Percentiles rank a stretch among this genome's conserved stretches.
Evolutionary conservation across 2,888 invertebrate genomes (phyloP).

Genomic region (Papilio elwesi): DNA sequence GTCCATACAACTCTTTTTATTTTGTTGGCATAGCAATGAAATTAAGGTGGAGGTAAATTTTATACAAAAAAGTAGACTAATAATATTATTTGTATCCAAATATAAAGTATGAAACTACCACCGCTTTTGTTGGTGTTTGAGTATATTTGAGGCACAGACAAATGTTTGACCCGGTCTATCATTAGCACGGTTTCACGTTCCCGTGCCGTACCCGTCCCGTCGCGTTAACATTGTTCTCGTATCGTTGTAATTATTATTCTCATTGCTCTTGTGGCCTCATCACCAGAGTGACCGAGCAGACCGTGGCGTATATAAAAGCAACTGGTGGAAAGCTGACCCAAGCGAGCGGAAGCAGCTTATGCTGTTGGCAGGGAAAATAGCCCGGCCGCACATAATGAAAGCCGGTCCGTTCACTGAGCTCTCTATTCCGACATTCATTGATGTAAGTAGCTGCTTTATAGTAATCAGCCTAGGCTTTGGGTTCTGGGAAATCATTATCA

Average conservation of each 20-base stretch:
- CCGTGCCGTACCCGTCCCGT: too few species aligned
- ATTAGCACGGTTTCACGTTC: too few species aligned
- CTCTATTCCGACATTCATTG: conserved; percentile 64
- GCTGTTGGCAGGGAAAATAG: conserved; percentile 61
- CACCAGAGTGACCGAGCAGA: conserved; percentile 57
- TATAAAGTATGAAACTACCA: too few species aligned
- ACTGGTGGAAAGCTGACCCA: conserved; percentile 64
- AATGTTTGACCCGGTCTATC: too few species aligned
- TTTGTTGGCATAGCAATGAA: conserved; percentile 72
- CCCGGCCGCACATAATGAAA: conserved; percentile 50
- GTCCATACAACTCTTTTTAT: conserved; percentile 63
- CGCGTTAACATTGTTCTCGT: neutral
- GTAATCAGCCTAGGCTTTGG: neutral
- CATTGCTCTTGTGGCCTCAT: neutral
- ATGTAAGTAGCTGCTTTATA: conserved; percentile 52
- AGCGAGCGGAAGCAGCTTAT: conserved; percentile 52
- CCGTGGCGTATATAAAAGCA: conserved; percentile 58
- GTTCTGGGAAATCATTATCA: too few species aligned
- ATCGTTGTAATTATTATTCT: neutral
- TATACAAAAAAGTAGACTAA: neutral
- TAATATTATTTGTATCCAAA: neutral
- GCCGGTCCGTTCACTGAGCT: conserved; percentile 64
- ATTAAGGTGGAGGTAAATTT: conserved; percentile 57
- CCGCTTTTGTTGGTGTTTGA: too few species aligned
- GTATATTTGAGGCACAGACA: too few species aligned